Evolutionary conservation across 1,140 invertebrate genomes (phyloP).

Genomic region (Orussus abietinus): DNA sequence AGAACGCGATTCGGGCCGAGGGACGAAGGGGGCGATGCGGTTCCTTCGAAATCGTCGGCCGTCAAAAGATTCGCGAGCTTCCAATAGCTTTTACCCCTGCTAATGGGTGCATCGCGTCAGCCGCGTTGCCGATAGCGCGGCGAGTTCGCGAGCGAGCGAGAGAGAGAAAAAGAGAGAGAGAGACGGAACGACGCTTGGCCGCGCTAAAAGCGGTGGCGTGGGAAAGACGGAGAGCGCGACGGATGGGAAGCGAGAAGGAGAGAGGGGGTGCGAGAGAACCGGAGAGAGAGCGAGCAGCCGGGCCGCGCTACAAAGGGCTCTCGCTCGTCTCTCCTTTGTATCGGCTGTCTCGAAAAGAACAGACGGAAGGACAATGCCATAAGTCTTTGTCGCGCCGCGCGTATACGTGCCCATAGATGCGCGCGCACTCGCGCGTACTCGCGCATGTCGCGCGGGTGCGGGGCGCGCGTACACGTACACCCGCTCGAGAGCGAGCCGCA

Average conservation of each 20-base stretch:
- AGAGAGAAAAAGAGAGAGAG: conserved; percentile 9
- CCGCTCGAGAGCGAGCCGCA: background rate
- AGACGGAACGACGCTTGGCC: background rate
- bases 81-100: conserved; percentile 46
- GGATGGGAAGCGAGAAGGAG: conserved; percentile 15
- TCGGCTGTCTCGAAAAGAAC: conserved; percentile 41
- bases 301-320: conserved; percentile 35
- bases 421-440: background rate
- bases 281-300: conserved; percentile 21
- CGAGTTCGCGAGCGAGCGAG: conserved; percentile 6
- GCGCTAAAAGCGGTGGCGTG: background rate
- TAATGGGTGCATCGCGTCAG: conserved; percentile 40
- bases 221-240: background rate
- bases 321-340: conserved; percentile 38
- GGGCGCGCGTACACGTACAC: too few species aligned
- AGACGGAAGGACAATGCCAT: conserved; percentile 33
- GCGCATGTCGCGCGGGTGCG: too few species aligned
- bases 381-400: conserved; percentile 33
- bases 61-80: conserved; percentile 39
- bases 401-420: conserved; percentile 3
- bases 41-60: conserved; percentile 33
- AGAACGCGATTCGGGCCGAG: too few species aligned
- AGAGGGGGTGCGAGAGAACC: conserved; percentile 17
- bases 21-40: conserved; percentile 25
- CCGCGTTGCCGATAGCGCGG: conserved; percentile 30